Conservation (phyloP, 2,113 vertebrate species). For the Vanacampus margaritifer region DNA sequence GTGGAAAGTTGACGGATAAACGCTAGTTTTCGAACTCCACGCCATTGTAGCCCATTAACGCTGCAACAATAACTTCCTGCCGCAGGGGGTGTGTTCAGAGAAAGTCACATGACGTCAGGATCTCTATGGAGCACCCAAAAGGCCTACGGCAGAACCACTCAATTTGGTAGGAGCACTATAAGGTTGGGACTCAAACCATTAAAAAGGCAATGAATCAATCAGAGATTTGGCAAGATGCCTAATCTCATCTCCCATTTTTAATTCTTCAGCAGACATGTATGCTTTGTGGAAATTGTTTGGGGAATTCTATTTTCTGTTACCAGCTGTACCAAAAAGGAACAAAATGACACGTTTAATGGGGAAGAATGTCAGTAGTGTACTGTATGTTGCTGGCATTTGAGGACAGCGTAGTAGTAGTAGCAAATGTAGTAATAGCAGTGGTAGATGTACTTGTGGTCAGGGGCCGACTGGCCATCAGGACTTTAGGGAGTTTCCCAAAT, state of each 20-base stretch:
- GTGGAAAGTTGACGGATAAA: no score
- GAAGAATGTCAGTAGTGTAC: background rate
- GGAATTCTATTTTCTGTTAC: background rate
- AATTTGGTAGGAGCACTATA: background rate
- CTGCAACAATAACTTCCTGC: no score
- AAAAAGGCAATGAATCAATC: background rate
- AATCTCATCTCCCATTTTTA: background rate
- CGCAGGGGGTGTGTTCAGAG: no score
- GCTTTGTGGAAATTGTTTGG: background rate
- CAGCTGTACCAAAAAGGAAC: background rate
- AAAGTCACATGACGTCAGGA: no score
- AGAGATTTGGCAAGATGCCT: background rate
- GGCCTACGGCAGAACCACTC: background rate
- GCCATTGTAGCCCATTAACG: no score
- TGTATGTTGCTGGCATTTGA: background rate
- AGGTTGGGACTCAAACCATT: background rate
- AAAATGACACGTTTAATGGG: background rate
- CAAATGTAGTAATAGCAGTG: no score
- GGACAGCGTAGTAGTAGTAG: no score
- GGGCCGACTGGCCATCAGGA: no score
- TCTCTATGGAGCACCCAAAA: background rate
- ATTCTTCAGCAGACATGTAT: background rate
- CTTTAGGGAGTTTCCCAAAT: no score
- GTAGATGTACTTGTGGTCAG: no score
- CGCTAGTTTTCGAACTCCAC: no score